Percentiles rank a stretch among this genome's conserved stretches.
Evolutionary conservation across 2,113 vertebrate genomes (phyloP).

Genomic region (Apus apus): DNA sequence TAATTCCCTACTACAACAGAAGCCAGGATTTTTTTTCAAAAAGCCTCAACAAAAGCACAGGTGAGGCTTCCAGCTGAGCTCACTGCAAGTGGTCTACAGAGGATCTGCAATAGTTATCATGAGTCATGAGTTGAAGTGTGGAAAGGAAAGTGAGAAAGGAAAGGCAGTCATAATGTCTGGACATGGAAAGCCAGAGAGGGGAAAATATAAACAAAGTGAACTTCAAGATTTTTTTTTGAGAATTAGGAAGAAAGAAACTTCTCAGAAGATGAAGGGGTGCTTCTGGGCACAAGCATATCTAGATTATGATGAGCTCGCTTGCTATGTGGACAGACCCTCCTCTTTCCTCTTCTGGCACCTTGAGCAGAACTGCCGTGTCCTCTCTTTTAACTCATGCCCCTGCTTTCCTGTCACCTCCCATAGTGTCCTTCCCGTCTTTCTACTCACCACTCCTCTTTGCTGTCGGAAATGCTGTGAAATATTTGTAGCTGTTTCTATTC

Average conservation of each 20-base stretch:
- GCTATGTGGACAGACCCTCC: neutral
- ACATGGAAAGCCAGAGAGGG: neutral
- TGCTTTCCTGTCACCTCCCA: neutral
- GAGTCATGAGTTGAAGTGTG: neutral
- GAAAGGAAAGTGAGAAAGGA: neutral
- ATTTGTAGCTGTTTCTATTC: neutral
- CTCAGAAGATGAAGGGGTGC: neutral
- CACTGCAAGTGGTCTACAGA: neutral
- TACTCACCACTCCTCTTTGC: fast-evolving
- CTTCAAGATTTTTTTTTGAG: neutral
- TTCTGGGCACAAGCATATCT: neutral
- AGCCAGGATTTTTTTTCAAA: neutral
- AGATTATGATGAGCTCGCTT: neutral
- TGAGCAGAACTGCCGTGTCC: neutral
- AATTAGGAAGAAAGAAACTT: neutral
- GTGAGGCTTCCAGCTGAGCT: neutral
- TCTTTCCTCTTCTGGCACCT: neutral
- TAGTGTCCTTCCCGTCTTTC: neutral
- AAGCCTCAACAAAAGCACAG: neutral
- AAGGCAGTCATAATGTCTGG: neutral
- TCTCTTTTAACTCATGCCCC: neutral
- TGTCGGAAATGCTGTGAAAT: neutral
- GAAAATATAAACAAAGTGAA: neutral
- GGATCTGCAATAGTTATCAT: neutral
- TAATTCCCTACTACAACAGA: neutral